phyloP scores from a whole-genome alignment of 2,888 invertebrate species.

The Phytoseiulus persimilis region DNA sequence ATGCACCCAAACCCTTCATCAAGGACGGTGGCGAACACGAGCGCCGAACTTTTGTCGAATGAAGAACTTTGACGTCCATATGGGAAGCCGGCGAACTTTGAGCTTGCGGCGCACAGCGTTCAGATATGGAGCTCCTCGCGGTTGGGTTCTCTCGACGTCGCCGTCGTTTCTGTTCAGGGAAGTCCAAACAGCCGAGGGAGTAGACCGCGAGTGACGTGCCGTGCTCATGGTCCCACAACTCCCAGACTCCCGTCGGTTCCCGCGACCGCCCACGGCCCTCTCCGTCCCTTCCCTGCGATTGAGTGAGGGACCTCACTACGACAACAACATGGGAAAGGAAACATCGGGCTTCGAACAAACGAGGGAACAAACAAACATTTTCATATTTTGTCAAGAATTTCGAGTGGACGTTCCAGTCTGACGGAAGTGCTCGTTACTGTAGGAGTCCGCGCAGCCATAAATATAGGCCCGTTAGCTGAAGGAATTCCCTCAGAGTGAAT shows the following conservation, averaged over 20 bases:
- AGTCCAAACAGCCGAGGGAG: neutral
- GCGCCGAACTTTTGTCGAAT: neutral
- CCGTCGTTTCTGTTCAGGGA: neutral
- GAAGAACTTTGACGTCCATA: neutral
- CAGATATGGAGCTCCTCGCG: neutral
- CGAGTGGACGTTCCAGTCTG: neutral
- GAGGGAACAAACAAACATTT: neutral
- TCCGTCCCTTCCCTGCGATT: neutral
- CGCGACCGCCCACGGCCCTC: constrained; percentile 5
- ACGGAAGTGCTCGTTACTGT: neutral
- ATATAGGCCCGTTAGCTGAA: no score
- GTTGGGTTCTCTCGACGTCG: neutral
- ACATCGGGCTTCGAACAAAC: neutral
- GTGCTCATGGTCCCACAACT: neutral
- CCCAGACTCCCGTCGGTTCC: neutral
- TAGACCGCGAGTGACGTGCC: constrained; percentile 5
- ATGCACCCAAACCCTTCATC: neutral
- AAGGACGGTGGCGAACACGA: neutral
- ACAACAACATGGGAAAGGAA: neutral
- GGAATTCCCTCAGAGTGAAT: no score
- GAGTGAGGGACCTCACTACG: neutral
- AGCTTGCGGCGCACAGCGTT: neutral
- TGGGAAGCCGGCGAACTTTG: neutral
- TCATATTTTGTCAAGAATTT: neutral
- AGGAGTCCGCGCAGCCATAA: neutral